Conservation (phyloP, 2,888 invertebrate species). For the Chrysodeixis includens region DNA sequence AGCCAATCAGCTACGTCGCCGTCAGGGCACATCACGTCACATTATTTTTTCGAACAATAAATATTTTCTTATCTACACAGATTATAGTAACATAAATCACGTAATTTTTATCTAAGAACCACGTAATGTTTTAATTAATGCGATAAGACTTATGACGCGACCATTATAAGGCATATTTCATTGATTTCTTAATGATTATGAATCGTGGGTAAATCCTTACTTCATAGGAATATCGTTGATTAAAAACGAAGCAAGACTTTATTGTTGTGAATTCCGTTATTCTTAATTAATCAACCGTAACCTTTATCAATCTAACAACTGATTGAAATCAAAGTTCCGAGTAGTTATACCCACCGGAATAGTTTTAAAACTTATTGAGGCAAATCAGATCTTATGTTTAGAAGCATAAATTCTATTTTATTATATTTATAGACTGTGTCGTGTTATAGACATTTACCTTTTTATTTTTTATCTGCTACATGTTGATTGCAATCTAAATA, state of each 20-base stretch:
- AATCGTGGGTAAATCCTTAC: neutral
- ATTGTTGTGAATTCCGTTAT: no score
- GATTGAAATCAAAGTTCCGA: no score
- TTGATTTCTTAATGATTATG: neutral
- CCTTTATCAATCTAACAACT: neutral
- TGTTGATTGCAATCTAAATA: neutral
- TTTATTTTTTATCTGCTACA: neutral
- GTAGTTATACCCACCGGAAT: no score
- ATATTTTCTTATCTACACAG: neutral
- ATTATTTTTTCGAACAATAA: no score
- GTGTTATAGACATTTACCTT: neutral
- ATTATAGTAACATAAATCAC: neutral
- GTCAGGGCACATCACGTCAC: no score
- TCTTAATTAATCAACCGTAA: neutral
- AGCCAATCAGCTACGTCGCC: no score
- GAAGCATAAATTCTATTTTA: no score
- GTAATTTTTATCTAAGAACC: neutral
- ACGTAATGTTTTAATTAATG: slow-evolving; percentile 2
- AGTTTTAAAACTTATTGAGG: no score
- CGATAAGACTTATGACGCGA: neutral
- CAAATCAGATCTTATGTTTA: no score
- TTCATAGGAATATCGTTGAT: no score
- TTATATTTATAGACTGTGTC: no score
- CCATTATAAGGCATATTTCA: neutral
- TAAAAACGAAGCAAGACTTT: no score